Percentiles rank a stretch among this genome's conserved stretches.
Evolutionary conservation across 23 tunicate genomes (phyloP).

Genomic region (Diplosoma virens): DNA sequence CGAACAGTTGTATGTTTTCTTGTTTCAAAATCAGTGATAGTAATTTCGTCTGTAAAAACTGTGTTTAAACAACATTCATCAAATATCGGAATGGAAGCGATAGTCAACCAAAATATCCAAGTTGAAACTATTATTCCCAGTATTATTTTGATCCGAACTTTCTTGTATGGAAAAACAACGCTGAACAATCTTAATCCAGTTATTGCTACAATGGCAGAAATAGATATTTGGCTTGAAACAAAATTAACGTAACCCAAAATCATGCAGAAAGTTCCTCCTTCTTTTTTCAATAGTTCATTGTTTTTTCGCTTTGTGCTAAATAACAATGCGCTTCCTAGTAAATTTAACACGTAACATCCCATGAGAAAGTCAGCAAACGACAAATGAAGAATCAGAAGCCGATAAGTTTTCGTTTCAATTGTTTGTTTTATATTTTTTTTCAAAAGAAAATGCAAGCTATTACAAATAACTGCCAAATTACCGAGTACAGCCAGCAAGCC

Average conservation of each 20-base stretch:
- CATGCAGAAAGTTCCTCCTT: too few species aligned
- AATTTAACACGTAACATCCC: constrained; percentile 6
- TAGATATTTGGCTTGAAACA: not conserved
- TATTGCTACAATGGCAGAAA: not conserved
- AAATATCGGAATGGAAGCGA: not conserved
- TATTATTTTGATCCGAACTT: not conserved
- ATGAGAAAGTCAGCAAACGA: constrained; percentile 23
- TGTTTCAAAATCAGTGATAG: too few species aligned
- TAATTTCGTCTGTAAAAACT: not conserved
- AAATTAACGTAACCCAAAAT: not conserved
- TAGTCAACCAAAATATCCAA: not conserved
- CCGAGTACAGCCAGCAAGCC: constrained; percentile 18
- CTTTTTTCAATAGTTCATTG: too few species aligned
- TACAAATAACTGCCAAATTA: constrained; percentile 8
- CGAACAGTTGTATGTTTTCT: not conserved
- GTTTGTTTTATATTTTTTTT: not conserved
- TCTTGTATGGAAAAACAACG: not conserved
- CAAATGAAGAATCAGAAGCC: not conserved
- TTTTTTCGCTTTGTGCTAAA: too few species aligned
- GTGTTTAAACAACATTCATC: not conserved
- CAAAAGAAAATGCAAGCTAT: not conserved
- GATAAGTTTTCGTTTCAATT: constrained; percentile 1
- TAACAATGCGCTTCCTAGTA: not conserved
- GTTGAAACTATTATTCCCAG: not conserved
- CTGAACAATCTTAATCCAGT: not conserved